These are phyloP conservation scores for Cryptotermes secundus DNA, from an alignment of 1,140 invertebrate species.

Conservation along the genomic window DNA sequence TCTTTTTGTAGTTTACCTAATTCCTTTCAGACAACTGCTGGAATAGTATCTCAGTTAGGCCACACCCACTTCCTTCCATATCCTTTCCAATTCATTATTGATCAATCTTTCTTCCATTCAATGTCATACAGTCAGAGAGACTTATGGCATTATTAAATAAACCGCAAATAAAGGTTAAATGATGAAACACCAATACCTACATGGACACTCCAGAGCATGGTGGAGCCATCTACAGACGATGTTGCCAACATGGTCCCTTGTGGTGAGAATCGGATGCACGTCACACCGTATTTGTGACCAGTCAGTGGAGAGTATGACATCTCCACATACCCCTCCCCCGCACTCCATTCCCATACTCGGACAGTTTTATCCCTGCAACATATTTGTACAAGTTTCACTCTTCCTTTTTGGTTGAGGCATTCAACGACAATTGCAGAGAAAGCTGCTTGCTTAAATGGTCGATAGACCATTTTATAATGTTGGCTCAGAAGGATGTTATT, in stretches of 20 bases:
- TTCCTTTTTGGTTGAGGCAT: neutral
- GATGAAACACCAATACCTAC: constrained; percentile 24
- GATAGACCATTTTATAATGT: too few relatives aligned
- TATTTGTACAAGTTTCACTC: neutral
- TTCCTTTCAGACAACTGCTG: too few relatives aligned
- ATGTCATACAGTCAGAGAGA: too few relatives aligned
- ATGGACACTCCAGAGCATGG: constrained; percentile 66
- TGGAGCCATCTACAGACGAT: constrained; percentile 71
- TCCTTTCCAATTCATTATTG: too few relatives aligned
- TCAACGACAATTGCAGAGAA: neutral
- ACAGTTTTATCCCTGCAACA: constrained; percentile 62
- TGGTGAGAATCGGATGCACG: constrained; percentile 67
- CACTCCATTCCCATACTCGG: constrained; percentile 62
- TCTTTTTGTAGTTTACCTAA: too few relatives aligned
- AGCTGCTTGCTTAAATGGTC: too few relatives aligned
- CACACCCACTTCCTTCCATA: too few relatives aligned
- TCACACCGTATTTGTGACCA: constrained; percentile 67
- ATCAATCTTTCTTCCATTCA: too few relatives aligned
- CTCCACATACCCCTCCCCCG: constrained; percentile 57
- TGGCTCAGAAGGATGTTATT: too few relatives aligned
- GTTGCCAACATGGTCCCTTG: constrained; percentile 68
- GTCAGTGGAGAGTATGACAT: constrained; percentile 57
- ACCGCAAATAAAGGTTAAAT: too few relatives aligned
- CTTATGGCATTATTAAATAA: too few relatives aligned
- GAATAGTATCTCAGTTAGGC: too few relatives aligned